A percentile compares a stretch with the other conserved stretches of the same genome.
Conservation (phyloP, 1,140 invertebrate species). For the Berghia stephanieae region DNA sequence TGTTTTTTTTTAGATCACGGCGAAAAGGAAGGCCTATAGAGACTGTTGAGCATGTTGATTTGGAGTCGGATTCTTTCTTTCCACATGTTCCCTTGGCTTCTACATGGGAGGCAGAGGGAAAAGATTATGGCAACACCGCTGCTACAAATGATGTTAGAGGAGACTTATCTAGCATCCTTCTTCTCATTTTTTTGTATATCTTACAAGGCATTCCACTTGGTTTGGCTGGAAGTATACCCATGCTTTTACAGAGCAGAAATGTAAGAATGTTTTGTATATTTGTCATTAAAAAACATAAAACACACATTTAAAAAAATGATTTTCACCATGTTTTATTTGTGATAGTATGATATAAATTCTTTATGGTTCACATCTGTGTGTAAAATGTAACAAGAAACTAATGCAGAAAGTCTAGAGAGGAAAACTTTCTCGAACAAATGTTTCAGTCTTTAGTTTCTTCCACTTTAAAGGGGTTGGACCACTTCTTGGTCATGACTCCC, state of each 20-base stretch:
- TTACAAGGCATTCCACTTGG: slow-evolving; percentile 94
- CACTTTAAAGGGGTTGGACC: too few species aligned
- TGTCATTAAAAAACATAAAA: too few species aligned
- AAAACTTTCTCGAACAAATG: too few species aligned
- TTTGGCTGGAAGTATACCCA: slow-evolving; percentile 90
- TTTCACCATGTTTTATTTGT: too few species aligned
- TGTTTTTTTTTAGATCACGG: slow-evolving; percentile 14
- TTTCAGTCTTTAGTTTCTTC: too few species aligned
- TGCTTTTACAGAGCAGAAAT: slow-evolving; percentile 90
- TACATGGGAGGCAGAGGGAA: not conserved
- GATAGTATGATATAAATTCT: too few species aligned
- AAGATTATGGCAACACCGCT: slow-evolving; percentile 9
- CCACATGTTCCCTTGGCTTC: slow-evolving; percentile 43
- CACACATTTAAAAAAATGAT: too few species aligned
- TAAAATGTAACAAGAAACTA: too few species aligned
- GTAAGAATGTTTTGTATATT: slow-evolving; percentile 27
- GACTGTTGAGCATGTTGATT: slow-evolving; percentile 33
- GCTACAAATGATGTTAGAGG: slow-evolving; percentile 34
- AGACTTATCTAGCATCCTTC: slow-evolving; percentile 72
- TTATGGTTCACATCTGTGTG: too few species aligned
- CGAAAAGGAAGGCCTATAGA: slow-evolving; percentile 13
- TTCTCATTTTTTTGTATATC: slow-evolving; percentile 91
- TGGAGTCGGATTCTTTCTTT: slow-evolving; percentile 37
- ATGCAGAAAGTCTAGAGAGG: too few species aligned
- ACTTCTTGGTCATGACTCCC: too few species aligned